These are phyloP conservation scores for Nerophis ophidion DNA, from an alignment of 2,113 vertebrate genomes.

Conservation along the genomic window DNA sequence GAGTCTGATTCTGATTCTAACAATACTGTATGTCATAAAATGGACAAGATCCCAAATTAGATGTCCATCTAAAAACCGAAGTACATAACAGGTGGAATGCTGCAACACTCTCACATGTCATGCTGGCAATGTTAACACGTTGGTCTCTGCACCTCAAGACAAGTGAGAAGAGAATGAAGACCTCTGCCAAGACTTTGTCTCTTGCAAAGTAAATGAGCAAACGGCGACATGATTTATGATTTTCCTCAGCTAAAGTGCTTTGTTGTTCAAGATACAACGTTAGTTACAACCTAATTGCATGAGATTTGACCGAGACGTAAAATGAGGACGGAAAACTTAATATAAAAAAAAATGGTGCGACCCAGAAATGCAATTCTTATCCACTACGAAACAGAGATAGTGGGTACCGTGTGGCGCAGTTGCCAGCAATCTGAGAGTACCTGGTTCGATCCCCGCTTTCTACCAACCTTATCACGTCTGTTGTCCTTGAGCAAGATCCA, in stretches of 20 bases:
- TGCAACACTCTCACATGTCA: not conserved
- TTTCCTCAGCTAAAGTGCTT: too few species aligned
- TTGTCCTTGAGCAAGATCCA: too few species aligned
- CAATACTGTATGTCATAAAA: not conserved
- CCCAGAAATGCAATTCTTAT: not conserved
- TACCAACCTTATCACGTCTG: too few species aligned
- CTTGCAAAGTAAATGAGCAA: not conserved
- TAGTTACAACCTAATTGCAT: not conserved
- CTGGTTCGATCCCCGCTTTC: too few species aligned
- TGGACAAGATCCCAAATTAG: not conserved
- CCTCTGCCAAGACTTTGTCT: not conserved
- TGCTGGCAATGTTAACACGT: not conserved
- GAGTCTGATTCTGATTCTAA: too few species aligned
- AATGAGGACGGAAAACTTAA: not conserved
- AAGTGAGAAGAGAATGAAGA: not conserved
- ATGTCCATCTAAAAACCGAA: not conserved
- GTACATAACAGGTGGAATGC: not conserved
- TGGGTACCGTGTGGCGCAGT: too few species aligned
- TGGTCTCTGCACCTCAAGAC: not conserved
- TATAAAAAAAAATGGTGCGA: not conserved
- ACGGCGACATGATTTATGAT: too few species aligned
- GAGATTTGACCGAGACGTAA: not conserved
- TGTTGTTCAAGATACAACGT: too few species aligned
- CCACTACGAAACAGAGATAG: not conserved
- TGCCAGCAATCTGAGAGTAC: too few species aligned